phyloP scores from a whole-genome alignment of 2,797 vertebrate species.

The Myotis planiceps region DNA sequence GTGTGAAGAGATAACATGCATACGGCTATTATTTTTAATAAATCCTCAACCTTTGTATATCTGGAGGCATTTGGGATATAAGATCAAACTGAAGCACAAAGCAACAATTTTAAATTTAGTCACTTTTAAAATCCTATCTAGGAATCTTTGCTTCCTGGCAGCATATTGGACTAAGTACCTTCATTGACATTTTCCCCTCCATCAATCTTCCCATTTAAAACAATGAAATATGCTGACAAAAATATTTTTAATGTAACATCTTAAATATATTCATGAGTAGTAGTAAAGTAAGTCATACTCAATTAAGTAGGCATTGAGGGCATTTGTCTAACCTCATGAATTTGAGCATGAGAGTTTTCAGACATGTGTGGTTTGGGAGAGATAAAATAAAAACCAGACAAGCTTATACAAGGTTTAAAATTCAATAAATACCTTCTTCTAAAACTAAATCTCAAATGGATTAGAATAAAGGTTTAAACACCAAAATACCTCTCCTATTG shows the following conservation, averaged over 20 bases:
- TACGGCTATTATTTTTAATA: background rate
- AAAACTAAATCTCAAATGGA: background rate
- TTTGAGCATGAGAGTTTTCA: background rate
- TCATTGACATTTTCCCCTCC: background rate
- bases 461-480: background rate
- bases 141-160: background rate
- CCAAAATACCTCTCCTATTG: background rate
- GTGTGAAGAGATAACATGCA: background rate
- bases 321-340: background rate
- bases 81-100: background rate
- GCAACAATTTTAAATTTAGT: background rate
- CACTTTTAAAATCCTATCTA: background rate
- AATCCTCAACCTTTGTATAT: background rate
- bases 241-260: background rate
- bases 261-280: background rate
- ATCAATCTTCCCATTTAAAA: background rate
- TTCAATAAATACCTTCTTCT: background rate
- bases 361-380: background rate
- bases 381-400: background rate
- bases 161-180: background rate
- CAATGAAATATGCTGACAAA: background rate
- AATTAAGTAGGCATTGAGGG: background rate
- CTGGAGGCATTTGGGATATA: background rate
- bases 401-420: background rate
- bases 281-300: background rate